Conservation (phyloP, 1,140 invertebrate species). For the Acromyrmex echinatior region DNA sequence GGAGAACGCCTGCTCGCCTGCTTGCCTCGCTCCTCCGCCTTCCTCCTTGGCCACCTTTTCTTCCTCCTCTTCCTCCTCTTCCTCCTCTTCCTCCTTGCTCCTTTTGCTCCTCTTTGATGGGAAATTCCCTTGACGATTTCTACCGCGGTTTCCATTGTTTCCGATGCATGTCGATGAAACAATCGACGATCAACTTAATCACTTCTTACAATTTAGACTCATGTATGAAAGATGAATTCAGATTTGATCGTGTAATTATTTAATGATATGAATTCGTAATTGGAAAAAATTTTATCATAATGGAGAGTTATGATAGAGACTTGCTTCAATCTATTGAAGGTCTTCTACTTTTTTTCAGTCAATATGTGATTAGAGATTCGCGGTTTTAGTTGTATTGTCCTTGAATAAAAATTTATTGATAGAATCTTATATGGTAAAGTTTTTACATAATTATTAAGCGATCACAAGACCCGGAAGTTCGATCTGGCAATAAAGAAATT, state of each 20-base stretch:
- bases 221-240: slow-evolving; percentile 55
- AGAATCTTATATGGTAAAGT: neutral
- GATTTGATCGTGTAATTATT: slow-evolving; percentile 36
- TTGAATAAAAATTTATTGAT: slow-evolving; percentile 23
- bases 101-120: slow-evolving; percentile 45
- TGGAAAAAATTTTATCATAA: neutral
- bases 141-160: slow-evolving; percentile 43
- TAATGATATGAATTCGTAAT: slow-evolving; percentile 9
- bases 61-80: slow-evolving; percentile 57
- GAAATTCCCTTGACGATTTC: slow-evolving; percentile 68
- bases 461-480: neutral
- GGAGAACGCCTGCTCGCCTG: slow-evolving; percentile 61
- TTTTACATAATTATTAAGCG: neutral
- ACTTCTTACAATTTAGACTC: slow-evolving; percentile 66
- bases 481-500: neutral
- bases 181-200: slow-evolving; percentile 65
- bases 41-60: slow-evolving; percentile 42
- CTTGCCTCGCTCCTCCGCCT: slow-evolving; percentile 46
- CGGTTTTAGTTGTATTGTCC: neutral
- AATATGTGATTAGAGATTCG: neutral
- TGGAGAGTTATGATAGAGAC: neutral
- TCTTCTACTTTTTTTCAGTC: neutral
- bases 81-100: slow-evolving; percentile 33
- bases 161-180: slow-evolving; percentile 43
- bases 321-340: neutral